Evolutionary conservation across 2,888 invertebrate genomes (phyloP).

Genomic region (Chloroclystis v-ata): DNA sequence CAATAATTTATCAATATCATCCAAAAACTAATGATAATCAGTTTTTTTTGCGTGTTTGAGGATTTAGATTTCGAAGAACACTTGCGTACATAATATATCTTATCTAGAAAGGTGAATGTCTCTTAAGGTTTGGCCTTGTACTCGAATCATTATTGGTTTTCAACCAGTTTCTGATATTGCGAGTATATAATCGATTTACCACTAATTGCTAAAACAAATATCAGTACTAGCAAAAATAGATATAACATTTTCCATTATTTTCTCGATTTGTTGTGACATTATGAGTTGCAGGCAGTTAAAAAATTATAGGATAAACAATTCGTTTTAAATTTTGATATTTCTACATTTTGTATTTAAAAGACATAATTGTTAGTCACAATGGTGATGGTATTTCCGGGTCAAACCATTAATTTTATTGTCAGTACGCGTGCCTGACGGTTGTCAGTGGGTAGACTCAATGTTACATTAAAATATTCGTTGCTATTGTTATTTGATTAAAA

Average conservation of each 20-base stretch:
- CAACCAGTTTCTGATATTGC: slow-evolving; percentile 10
- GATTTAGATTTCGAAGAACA: background rate
- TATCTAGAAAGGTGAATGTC: slow-evolving; percentile 29
- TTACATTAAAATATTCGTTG: slow-evolving; percentile 29
- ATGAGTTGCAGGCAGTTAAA: no score
- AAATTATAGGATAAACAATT: no score
- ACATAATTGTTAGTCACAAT: slow-evolving; percentile 18
- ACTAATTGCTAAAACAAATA: background rate
- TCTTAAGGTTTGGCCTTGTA: slow-evolving; percentile 21
- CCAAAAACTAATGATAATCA: no score
- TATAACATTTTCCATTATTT: no score
- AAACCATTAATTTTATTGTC: slow-evolving; percentile 36
- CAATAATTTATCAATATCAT: no score
- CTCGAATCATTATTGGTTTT: slow-evolving; percentile 6
- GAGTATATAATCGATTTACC: background rate
- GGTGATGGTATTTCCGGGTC: slow-evolving; percentile 29
- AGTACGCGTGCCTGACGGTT: slow-evolving; percentile 26
- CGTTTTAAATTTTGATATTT: no score
- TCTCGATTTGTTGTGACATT: no score
- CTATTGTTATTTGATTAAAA: slow-evolving; percentile 29
- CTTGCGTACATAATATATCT: slow-evolving; percentile 13
- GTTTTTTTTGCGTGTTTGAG: no score
- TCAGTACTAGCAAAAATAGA: no score
- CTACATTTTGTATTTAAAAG: background rate
- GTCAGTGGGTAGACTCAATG: slow-evolving; percentile 28